A percentile compares a stretch with the other conserved stretches of the same genome.
phyloP scores from a whole-genome alignment of 2,888 invertebrate species.

The Lithosia quadra region DNA sequence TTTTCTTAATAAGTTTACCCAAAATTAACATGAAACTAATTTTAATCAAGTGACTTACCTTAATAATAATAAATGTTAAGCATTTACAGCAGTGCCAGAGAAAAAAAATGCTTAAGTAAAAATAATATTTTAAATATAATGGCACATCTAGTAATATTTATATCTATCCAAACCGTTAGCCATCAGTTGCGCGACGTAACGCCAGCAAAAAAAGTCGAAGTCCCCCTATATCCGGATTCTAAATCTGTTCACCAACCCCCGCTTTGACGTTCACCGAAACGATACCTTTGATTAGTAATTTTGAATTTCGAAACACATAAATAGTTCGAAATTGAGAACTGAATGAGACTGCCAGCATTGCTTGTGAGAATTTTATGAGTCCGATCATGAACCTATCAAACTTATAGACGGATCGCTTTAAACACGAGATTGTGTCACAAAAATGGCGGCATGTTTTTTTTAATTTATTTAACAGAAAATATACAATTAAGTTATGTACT shows the following conservation, averaged over 20 bases:
- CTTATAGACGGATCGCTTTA: no score
- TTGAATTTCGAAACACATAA: slow-evolving; percentile 53
- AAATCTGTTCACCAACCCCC: slow-evolving; percentile 70
- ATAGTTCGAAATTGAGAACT: slow-evolving; percentile 42
- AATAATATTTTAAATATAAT: no score
- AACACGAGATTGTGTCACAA: no score
- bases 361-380: slow-evolving; percentile 37
- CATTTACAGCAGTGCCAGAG: no score
- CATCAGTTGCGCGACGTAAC: slow-evolving; percentile 63
- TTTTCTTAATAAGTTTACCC: no score
- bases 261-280: slow-evolving; percentile 68
- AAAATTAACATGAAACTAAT: no score
- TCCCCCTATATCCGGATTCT: slow-evolving; percentile 79
- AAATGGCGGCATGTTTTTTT: no score
- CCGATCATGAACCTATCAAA: no score
- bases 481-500: no score
- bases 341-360: slow-evolving; percentile 41
- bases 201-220: slow-evolving; percentile 66
- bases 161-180: slow-evolving; percentile 45
- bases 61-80: no score
- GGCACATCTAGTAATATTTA: slow-evolving; percentile 47
- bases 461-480: no score
- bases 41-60: no score
- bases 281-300: slow-evolving; percentile 69
- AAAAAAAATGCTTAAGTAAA: not conserved